phyloP scores from a whole-genome alignment of 1,140 invertebrate genomes.

The Sitobion miscanthi region DNA sequence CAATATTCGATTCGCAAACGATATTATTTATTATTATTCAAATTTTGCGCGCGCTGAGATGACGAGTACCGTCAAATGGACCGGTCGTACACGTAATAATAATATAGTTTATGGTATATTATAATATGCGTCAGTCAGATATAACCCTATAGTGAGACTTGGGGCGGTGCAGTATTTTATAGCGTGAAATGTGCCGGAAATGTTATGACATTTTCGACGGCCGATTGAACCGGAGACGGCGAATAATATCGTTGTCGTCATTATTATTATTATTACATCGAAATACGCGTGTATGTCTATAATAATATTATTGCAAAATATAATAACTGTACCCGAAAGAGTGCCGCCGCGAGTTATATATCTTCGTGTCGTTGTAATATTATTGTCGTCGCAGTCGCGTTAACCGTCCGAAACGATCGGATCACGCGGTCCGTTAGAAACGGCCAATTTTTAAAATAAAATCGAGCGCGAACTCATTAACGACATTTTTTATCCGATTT shows the following conservation, averaged over 20 bases:
- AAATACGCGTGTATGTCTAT: neutral
- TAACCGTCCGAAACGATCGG: conserved; percentile 14
- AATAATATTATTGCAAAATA: neutral
- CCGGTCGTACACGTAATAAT: neutral
- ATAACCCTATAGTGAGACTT: neutral
- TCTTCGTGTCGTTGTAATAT: neutral
- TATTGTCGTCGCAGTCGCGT: neutral
- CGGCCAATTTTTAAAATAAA: neutral
- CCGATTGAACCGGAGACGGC: neutral
- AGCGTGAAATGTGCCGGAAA: conserved; percentile 14
- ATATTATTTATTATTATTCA: neutral
- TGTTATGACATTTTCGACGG: neutral
- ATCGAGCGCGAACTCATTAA: neutral
- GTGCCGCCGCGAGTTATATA: neutral
- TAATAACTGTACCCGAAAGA: neutral
- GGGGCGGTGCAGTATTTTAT: neutral
- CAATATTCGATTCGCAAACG: neutral
- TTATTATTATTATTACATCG: neutral
- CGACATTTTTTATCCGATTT: neutral
- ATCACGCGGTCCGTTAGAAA: conserved; percentile 11
- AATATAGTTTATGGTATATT: neutral
- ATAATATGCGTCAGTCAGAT: neutral
- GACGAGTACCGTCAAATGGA: neutral
- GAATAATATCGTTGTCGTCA: neutral
- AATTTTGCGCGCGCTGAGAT: neutral